Evolutionary conservation across 2,888 invertebrate species (phyloP).

Genomic region (Scaptomyza tumidula): DNA sequence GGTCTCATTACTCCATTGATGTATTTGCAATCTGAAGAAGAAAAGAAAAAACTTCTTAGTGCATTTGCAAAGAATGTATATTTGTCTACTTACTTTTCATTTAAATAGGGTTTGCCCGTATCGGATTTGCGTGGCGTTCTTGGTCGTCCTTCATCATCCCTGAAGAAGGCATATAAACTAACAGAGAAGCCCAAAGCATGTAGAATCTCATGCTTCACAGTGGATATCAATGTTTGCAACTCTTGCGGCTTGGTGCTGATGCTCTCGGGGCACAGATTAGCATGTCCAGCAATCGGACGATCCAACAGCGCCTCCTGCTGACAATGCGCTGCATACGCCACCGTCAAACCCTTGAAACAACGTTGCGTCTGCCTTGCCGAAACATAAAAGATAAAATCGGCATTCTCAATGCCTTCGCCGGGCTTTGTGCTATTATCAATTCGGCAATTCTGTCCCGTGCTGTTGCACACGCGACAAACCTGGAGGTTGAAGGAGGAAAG

Average conservation of each 20-base stretch:
- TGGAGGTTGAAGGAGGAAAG: constrained; percentile 79
- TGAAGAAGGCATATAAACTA: constrained; percentile 95
- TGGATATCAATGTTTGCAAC: constrained; percentile 95
- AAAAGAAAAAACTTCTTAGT: background rate
- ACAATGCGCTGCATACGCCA: constrained; percentile 99
- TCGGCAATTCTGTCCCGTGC: constrained; percentile 93
- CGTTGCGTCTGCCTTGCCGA: constrained; percentile 96
- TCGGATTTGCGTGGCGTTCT: constrained; percentile 91
- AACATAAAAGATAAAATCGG: constrained; percentile 98
- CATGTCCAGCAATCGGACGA: constrained; percentile 99
- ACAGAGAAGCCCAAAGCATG: constrained; percentile 99
- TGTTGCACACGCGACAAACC: constrained; percentile 95
- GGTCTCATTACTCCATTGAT: constrained; percentile 96
- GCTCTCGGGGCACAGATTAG: constrained; percentile 98
- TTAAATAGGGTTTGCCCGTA: constrained; percentile 94
- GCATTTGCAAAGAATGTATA: background rate
- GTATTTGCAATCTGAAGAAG: constrained; percentile 90
- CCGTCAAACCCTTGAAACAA: constrained; percentile 95
- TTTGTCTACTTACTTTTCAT: constrained; percentile 89
- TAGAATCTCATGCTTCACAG: constrained; percentile 99
- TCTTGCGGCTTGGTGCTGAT: constrained; percentile 96
- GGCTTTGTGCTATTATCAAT: constrained; percentile 86
- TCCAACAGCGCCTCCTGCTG: constrained; percentile 97
- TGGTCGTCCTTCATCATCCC: constrained; percentile 95
- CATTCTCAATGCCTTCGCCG: constrained; percentile 90